Percentiles rank a stretch among this genome's conserved stretches.
Conservation (phyloP, 2,888 invertebrate genomes). For the Clanis bilineata region DNA sequence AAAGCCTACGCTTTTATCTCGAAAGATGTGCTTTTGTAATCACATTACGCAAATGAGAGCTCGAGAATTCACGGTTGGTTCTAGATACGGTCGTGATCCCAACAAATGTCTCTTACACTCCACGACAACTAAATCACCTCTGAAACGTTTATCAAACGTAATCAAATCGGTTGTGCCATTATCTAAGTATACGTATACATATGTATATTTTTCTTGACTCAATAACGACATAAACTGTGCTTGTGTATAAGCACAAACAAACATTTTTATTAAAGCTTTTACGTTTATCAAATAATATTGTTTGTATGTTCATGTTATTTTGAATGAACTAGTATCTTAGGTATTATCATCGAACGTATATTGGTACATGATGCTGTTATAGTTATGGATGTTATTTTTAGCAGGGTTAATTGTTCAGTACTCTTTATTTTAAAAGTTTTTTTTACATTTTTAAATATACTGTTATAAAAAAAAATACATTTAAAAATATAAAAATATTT, state of each 20-base stretch:
- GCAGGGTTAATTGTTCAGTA: too few species aligned
- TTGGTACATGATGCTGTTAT: too few species aligned
- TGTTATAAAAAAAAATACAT: too few species aligned
- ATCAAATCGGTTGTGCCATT: slow-evolving; percentile 22
- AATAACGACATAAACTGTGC: neutral
- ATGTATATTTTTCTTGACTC: neutral
- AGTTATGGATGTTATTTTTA: too few species aligned
- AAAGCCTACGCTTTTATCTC: slow-evolving; percentile 76
- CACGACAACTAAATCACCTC: slow-evolving; percentile 58
- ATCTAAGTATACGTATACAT: neutral
- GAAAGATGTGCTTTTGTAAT: slow-evolving; percentile 80
- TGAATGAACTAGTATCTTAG: too few species aligned
- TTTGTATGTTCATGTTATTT: neutral
- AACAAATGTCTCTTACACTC: slow-evolving; percentile 69
- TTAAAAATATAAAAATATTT: too few species aligned
- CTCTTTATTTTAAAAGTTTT: too few species aligned
- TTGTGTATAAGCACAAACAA: neutral
- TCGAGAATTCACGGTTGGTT: slow-evolving; percentile 71
- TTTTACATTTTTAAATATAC: too few species aligned
- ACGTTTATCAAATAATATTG: neutral
- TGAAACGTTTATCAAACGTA: slow-evolving; percentile 46
- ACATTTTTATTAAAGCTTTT: neutral
- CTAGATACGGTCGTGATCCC: slow-evolving; percentile 74
- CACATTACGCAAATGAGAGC: slow-evolving; percentile 80
- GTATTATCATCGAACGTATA: too few species aligned